These are phyloP conservation scores for Onychorhynchus coronatus DNA, from an alignment of 2,113 vertebrate species.

Conservation along the genomic window DNA sequence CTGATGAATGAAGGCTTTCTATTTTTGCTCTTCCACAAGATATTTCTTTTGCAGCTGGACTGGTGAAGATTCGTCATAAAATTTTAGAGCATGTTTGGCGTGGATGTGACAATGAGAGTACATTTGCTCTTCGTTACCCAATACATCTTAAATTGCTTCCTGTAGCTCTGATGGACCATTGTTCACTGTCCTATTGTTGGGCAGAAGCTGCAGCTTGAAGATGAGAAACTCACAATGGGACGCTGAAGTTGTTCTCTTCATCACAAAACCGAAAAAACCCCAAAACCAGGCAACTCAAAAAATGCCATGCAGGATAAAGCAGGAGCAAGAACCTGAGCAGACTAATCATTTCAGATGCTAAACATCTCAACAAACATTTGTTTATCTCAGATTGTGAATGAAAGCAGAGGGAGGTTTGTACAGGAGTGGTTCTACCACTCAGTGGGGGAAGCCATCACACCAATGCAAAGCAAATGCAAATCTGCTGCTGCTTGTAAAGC, in stretches of 20 bases:
- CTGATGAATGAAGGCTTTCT: conserved; percentile 40
- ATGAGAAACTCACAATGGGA: conserved; percentile 37
- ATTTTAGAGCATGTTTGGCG: conserved; percentile 41
- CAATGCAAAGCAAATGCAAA: neutral
- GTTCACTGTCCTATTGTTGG: conserved; percentile 41
- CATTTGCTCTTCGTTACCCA: conserved; percentile 59
- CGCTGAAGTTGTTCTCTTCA: conserved; percentile 37
- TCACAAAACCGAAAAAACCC: neutral
- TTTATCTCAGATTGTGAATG: neutral
- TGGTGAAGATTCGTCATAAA: conserved; percentile 55
- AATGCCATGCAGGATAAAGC: neutral
- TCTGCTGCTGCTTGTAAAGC: neutral
- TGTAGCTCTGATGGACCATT: conserved; percentile 64
- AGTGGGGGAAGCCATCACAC: neutral
- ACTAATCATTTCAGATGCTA: neutral
- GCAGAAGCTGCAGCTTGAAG: conserved; percentile 14
- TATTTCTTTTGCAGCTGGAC: conserved; percentile 65
- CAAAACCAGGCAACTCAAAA: neutral
- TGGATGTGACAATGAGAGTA: conserved; percentile 37
- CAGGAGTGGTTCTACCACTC: neutral
- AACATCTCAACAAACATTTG: conserved; percentile 15
- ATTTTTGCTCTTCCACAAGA: conserved; percentile 41
- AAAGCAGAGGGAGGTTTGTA: neutral
- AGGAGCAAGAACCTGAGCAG: conserved; percentile 27
- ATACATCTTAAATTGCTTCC: conserved; percentile 56